A percentile compares a stretch with the other conserved stretches of the same genome.
Conservation (phyloP, 2,797 vertebrate species). For the Petrocephalus sullivani region DNA sequence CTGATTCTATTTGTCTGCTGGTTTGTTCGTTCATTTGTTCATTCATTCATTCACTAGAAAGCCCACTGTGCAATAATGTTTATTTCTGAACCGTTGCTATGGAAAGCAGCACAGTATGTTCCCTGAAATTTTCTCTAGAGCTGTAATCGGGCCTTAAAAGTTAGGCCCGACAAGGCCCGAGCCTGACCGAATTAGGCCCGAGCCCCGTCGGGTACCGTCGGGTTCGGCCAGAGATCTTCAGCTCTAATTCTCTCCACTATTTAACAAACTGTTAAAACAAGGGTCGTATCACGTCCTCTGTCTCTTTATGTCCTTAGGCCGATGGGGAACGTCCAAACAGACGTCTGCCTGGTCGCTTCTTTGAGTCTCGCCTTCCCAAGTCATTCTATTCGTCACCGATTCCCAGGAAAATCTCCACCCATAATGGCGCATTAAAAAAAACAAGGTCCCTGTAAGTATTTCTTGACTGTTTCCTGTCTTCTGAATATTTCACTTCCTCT, state of each 20-base stretch:
- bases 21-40: background rate
- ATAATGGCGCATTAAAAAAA: background rate
- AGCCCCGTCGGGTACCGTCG: no score
- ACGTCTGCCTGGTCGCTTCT: background rate
- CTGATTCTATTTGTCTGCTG: background rate
- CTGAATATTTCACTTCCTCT: background rate
- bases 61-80: background rate
- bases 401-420: background rate
- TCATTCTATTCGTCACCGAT: background rate
- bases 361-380: background rate
- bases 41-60: background rate
- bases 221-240: no score
- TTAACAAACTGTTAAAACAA: background rate
- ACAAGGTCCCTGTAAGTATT: background rate
- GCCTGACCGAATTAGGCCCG: no score
- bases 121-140: no score
- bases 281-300: background rate
- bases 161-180: no score
- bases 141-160: no score
- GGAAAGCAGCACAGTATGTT: background rate
- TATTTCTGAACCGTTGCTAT: background rate
- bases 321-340: background rate
- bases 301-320: background rate
- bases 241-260: no score
- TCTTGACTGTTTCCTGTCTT: background rate